A percentile compares a stretch with the other conserved stretches of the same genome.
These are phyloP conservation scores for Lepidurus couesii DNA, from an alignment of 1,140 invertebrate species.

Conservation along the genomic window DNA sequence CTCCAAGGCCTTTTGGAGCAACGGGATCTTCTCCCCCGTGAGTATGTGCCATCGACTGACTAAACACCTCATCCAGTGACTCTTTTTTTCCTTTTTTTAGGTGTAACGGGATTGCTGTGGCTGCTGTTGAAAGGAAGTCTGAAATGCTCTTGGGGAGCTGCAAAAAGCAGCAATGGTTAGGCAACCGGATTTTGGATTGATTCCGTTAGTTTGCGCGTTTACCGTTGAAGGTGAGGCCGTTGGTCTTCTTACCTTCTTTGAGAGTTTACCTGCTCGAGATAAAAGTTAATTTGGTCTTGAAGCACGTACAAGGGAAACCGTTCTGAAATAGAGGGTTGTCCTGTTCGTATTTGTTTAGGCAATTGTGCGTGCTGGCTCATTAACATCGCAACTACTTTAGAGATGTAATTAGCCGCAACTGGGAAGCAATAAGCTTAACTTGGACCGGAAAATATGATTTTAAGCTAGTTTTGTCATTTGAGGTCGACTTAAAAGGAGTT, in stretches of 20 bases:
- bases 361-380: no score
- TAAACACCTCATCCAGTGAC: background rate
- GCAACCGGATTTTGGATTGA: background rate
- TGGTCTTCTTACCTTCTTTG: background rate
- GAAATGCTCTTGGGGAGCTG: background rate
- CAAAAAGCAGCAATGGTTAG: background rate
- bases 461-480: background rate
- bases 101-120: background rate
- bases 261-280: background rate
- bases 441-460: no score
- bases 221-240: background rate
- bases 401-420: no score
- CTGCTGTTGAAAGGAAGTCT: slow-evolving; percentile 1
- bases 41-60: background rate
- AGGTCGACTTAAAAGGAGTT: background rate
- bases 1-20: background rate
- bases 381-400: no score
- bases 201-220: background rate
- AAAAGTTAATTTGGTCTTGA: background rate
- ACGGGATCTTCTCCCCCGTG: slow-evolving; percentile 8
- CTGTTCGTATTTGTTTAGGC: no score
- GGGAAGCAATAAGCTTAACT: no score
- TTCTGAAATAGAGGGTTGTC: no score
- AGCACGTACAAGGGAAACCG: background rate
- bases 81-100: background rate